These are phyloP conservation scores for Zelostemma sp. DNA, from an alignment of 1,140 invertebrate genomes.

Conservation along the genomic window DNA sequence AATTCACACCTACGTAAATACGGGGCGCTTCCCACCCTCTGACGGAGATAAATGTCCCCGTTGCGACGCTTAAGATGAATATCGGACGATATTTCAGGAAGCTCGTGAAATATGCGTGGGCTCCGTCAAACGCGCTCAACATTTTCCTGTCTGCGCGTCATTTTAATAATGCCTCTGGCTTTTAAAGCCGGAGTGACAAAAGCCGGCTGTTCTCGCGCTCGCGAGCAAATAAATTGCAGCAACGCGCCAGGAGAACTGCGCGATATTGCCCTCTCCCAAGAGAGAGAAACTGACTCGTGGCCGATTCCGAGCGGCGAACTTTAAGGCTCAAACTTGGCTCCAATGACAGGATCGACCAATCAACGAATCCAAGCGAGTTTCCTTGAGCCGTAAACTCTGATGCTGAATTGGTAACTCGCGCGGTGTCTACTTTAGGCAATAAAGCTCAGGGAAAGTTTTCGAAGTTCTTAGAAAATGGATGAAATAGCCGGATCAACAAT, in stretches of 20 bases:
- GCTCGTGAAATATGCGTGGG: conserved; percentile 43
- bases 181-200: conserved; percentile 39
- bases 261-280: conserved; percentile 2
- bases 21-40: no score
- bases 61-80: conserved; percentile 51
- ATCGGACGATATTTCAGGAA: conserved; percentile 48
- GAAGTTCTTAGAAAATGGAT: no score
- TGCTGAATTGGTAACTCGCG: background rate
- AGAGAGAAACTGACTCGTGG: background rate
- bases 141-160: conserved; percentile 49
- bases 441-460: no score
- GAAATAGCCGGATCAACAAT: background rate
- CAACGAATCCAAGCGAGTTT: background rate
- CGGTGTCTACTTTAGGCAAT: background rate
- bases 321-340: background rate
- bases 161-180: conserved; percentile 54
- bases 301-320: background rate
- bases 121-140: conserved; percentile 41
- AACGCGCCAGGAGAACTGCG: background rate
- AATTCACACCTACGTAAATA: no score
- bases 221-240: conserved; percentile 27
- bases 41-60: no score
- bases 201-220: conserved; percentile 6
- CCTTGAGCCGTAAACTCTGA: background rate
- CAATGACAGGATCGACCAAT: background rate